Percentiles rank a stretch among this genome's conserved stretches.
These are phyloP conservation scores for Benthochromis sp. DNA, from an alignment of 2,113 vertebrate genomes.

Conservation along the genomic window DNA sequence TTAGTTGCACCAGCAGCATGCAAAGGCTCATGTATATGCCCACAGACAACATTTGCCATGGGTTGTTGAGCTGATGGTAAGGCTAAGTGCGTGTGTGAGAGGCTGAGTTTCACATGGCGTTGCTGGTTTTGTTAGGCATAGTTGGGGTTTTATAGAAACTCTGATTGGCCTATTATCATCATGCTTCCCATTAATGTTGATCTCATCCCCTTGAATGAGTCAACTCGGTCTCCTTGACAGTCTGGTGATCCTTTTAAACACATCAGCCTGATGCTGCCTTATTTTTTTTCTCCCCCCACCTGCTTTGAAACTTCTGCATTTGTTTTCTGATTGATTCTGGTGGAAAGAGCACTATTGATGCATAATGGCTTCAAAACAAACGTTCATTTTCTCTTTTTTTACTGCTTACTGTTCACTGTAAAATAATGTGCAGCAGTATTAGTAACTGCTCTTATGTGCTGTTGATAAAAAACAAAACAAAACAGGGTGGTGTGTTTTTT, in stretches of 20 bases:
- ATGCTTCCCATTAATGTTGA: constrained; percentile 49
- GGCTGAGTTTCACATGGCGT: constrained; percentile 29
- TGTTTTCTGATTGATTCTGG: background rate
- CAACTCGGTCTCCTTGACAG: constrained; percentile 1
- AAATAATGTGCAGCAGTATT: background rate
- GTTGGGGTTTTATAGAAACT: constrained; percentile 23
- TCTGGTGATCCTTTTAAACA: background rate
- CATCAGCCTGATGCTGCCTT: background rate
- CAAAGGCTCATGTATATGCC: constrained; percentile 14
- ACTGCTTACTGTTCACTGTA: background rate
- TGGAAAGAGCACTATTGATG: background rate
- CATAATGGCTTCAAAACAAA: background rate
- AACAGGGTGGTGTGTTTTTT: background rate
- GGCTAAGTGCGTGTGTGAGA: constrained; percentile 7
- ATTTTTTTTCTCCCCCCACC: background rate
- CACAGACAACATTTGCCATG: constrained; percentile 26
- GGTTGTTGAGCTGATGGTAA: constrained; percentile 39
- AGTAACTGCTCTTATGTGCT: background rate
- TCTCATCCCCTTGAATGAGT: constrained; percentile 34
- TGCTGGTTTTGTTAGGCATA: constrained; percentile 31
- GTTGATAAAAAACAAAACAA: background rate
- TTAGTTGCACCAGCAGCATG: constrained; percentile 21
- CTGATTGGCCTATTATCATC: background rate
- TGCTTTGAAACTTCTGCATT: background rate
- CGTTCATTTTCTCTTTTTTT: background rate